Base-by-base conservation (phyloP, 2,888 invertebrate species). In the Athalia cordata region DNA sequence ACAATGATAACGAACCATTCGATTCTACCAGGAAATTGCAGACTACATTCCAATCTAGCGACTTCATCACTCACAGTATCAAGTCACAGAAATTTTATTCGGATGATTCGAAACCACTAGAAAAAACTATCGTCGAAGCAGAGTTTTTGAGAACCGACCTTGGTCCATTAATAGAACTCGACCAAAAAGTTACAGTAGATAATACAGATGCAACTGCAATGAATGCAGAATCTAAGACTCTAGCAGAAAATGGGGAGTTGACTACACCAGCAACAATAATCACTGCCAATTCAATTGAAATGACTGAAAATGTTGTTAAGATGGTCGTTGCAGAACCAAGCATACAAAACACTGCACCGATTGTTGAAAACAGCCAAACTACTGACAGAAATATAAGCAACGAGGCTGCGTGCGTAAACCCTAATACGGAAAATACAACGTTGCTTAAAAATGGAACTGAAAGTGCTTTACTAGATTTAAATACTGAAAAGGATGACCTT, bases 21-120 rank as follows among this genome's bases (percentile, higher is more conserved):
- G 84, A 84, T 0, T 78, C 85, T 0, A 81, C 84, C 1, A 81
- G 84, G 72, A 89, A 88, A 80, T 79, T 90, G 7, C 89, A 89
- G 65, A 90, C 89, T 0, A 89, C 89, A 50, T 90, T 90, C 75
- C 87, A 89, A 67, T 83, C 89, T 0, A 89, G 88, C 78, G 89
- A 88, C 66, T 89, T 89, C 62, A 79, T 72, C 5, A 80, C 82
- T 4, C 81, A 79, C n/a, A 84, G 85, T 13, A 81, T 55, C 49
- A 84, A 85, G 52, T 66, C 80, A 4, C 59, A 81, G 1, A 84
- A 85, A 64, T 80, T 81, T 50, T 83, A 81, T 77, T 50, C 75
- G 4, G 50, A 75, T 8, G 62, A 75, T n/a, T 47, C 11, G 50
- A 75, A 62, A 49, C 5, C 61, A 13, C 7, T 29, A 62, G 75